Percentiles rank a stretch among this genome's conserved stretches.
These are phyloP conservation scores for Syrrhaptes paradoxus DNA, from an alignment of 2,113 vertebrate species.

Conservation along the genomic window DNA sequence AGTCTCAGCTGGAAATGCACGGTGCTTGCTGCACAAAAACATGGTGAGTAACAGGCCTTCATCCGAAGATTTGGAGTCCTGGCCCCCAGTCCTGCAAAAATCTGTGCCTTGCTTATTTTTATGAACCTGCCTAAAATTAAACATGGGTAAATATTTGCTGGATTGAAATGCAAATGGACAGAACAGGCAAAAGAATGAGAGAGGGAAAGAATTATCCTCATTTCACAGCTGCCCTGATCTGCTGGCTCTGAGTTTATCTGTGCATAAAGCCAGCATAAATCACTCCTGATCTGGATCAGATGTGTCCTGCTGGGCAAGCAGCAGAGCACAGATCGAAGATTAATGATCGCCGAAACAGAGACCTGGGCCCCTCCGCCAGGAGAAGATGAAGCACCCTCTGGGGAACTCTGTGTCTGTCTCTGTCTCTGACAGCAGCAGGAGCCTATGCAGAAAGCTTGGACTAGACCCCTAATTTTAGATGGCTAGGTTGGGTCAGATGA, in stretches of 20 bases:
- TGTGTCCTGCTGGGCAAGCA: conserved; percentile 52
- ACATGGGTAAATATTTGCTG: neutral
- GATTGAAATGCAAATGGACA: neutral
- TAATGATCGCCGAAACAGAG: conserved; percentile 19
- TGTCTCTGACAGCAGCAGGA: neutral
- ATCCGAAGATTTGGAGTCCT: neutral
- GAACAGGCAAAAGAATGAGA: neutral
- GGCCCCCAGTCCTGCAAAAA: neutral
- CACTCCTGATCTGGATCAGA: conserved; percentile 54
- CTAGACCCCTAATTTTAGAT: neutral
- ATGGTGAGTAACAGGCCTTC: neutral
- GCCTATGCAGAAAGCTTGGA: neutral
- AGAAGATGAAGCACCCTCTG: conserved; percentile 50
- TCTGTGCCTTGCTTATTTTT: neutral
- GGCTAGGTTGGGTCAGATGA: neutral
- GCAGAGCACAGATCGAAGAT: conserved; percentile 33
- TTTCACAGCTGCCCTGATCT: conserved; percentile 25
- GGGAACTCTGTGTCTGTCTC: neutral
- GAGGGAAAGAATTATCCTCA: neutral
- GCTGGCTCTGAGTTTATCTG: neutral
- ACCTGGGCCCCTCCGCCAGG: neutral
- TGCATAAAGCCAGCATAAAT: conserved; percentile 40
- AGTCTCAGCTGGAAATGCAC: neutral
- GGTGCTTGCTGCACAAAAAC: neutral
- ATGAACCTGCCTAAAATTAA: neutral